These are phyloP conservation scores for Leptinotarsa undecemlineata DNA, from an alignment of 1,140 invertebrate species.

Conservation along the genomic window DNA sequence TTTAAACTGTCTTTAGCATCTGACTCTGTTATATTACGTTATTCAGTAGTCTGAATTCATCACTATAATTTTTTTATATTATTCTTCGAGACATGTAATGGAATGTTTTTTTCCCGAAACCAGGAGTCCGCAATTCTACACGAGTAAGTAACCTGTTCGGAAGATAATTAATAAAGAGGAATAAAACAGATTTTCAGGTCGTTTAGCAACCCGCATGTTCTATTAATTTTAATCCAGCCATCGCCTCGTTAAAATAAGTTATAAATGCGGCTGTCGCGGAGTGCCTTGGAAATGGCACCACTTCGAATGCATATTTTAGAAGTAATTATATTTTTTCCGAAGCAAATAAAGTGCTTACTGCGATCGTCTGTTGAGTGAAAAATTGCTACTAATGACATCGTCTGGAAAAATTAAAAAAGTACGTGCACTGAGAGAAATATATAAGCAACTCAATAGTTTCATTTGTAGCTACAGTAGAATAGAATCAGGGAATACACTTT, in stretches of 20 bases:
- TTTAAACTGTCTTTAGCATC: too few relatives aligned
- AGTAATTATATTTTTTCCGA: slow-evolving; percentile 11
- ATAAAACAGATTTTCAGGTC: slow-evolving; percentile 30
- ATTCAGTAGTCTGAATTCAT: too few relatives aligned
- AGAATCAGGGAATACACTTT: too few relatives aligned
- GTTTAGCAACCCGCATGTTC: slow-evolving; percentile 31
- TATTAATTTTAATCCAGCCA: slow-evolving; percentile 31
- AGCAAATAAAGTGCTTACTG: slow-evolving; percentile 1
- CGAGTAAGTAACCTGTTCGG: slow-evolving; percentile 23
- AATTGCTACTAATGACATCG: neutral
- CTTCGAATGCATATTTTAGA: slow-evolving; percentile 15
- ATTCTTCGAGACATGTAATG: too few relatives aligned
- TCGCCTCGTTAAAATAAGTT: slow-evolving; percentile 25
- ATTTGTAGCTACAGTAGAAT: too few relatives aligned
- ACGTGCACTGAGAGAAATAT: too few relatives aligned
- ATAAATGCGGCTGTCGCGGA: slow-evolving; percentile 19
- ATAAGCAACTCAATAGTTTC: too few relatives aligned
- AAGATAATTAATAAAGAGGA: slow-evolving; percentile 31
- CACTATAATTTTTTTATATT: too few relatives aligned
- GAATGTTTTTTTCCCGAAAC: neutral
- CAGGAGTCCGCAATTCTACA: slow-evolving; percentile 8
- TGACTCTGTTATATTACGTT: too few relatives aligned
- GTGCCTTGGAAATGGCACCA: slow-evolving; percentile 14
- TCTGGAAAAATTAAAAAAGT: neutral
- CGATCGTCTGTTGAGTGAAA: slow-evolving; percentile 13